These are phyloP conservation scores for Dipodomys spectabilis DNA, from an alignment of 2,113 vertebrate species.

Conservation along the genomic window DNA sequence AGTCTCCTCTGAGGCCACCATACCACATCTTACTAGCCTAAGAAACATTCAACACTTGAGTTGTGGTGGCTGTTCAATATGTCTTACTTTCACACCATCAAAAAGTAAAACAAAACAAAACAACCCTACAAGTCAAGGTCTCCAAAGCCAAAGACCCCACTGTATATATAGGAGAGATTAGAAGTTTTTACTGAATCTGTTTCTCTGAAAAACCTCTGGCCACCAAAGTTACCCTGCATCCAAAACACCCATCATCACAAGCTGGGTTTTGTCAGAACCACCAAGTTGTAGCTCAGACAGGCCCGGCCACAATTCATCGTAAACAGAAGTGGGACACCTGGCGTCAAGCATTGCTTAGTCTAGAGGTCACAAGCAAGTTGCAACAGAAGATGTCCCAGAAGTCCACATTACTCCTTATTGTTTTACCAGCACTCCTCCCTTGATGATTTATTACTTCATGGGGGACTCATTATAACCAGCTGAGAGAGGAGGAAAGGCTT, in stretches of 20 bases:
- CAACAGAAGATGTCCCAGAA: neutral
- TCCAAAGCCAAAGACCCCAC: neutral
- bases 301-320: neutral
- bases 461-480: neutral
- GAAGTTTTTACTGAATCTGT: neutral
- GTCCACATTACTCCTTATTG: neutral
- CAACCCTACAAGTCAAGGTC: neutral
- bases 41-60: neutral
- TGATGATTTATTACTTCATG: neutral
- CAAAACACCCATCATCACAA: neutral
- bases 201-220: neutral
- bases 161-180: neutral
- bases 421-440: neutral
- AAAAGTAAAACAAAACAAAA: neutral
- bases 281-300: neutral
- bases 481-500: neutral
- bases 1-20: neutral
- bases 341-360: neutral
- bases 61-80: neutral
- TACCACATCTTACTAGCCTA: neutral
- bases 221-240: neutral
- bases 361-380: neutral
- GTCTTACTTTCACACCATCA: neutral
- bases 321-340: neutral
- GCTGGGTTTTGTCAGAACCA: neutral